These are phyloP conservation scores for Leptopterna dolabrata DNA, from an alignment of 2,888 invertebrate species.

Conservation along the genomic window DNA sequence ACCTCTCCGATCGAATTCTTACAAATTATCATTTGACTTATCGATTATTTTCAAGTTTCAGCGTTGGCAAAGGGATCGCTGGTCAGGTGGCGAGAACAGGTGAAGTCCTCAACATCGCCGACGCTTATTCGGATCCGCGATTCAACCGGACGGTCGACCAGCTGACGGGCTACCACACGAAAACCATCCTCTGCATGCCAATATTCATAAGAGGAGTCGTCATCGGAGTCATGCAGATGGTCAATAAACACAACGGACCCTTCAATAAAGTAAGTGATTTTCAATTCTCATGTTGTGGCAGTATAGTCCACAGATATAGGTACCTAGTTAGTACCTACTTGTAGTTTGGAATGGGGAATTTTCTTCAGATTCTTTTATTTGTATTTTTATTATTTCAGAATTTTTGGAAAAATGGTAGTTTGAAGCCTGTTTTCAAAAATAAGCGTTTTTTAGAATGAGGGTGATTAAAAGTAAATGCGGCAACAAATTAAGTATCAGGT, in stretches of 20 bases:
- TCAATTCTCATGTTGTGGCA: background rate
- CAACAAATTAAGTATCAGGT: too few species aligned
- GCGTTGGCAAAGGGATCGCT: constrained; percentile 82
- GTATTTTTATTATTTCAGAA: too few species aligned
- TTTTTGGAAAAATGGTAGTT: too few species aligned
- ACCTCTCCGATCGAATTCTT: background rate
- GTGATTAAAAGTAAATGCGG: too few species aligned
- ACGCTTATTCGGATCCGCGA: constrained; percentile 82
- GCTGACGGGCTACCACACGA: constrained; percentile 77
- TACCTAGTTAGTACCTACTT: too few species aligned
- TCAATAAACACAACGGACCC: constrained; percentile 74
- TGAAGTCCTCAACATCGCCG: constrained; percentile 82
- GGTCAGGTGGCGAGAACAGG: constrained; percentile 85
- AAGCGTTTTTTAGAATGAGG: too few species aligned
- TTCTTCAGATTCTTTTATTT: too few species aligned
- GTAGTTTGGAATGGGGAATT: too few species aligned
- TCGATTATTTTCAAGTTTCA: constrained; percentile 70
- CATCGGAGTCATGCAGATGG: constrained; percentile 91
- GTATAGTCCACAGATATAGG: too few species aligned
- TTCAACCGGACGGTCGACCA: constrained; percentile 81
- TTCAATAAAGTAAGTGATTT: constrained; percentile 64
- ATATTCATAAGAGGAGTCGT: constrained; percentile 82
- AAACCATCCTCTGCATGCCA: constrained; percentile 87
- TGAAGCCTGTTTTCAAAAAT: too few species aligned
- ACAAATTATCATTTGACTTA: constrained; percentile 6